These are phyloP conservation scores for Acanthosepion esculentum DNA, from an alignment of 2,888 invertebrate species.

Conservation along the genomic window DNA sequence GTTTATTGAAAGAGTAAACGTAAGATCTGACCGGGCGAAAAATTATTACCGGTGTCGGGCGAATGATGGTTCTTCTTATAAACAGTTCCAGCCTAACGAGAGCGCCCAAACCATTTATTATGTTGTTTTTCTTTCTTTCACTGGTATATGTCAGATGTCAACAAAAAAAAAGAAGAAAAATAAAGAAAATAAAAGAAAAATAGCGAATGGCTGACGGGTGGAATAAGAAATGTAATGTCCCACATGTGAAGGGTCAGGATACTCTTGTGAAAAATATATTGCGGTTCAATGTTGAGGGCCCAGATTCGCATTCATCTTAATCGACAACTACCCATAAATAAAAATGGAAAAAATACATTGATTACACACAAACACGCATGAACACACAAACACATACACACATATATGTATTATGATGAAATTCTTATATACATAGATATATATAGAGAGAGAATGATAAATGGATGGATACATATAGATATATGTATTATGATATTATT, in stretches of 20 bases:
- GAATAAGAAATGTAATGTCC: neutral
- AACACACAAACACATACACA: neutral
- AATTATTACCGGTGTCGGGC: neutral
- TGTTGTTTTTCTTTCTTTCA: neutral
- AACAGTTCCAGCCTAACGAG: neutral
- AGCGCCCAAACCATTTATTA: neutral
- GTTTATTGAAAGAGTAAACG: neutral
- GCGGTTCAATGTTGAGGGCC: neutral
- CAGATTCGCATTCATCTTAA: too few species aligned
- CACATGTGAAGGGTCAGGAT: neutral
- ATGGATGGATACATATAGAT: neutral
- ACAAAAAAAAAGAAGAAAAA: neutral
- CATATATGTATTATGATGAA: too few species aligned
- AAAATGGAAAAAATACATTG: too few species aligned
- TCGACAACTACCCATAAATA: too few species aligned
- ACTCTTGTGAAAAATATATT: neutral
- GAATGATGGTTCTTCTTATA: neutral
- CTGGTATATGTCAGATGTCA: neutral
- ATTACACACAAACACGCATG: neutral
- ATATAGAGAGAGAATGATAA: neutral
- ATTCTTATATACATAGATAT: too few species aligned
- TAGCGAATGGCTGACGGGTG: neutral
- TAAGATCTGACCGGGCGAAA: neutral
- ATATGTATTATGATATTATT: neutral
- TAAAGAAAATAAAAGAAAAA: too few species aligned